Conservation (phyloP, 2,888 invertebrate genomes). For the Euplexia lucipara region DNA sequence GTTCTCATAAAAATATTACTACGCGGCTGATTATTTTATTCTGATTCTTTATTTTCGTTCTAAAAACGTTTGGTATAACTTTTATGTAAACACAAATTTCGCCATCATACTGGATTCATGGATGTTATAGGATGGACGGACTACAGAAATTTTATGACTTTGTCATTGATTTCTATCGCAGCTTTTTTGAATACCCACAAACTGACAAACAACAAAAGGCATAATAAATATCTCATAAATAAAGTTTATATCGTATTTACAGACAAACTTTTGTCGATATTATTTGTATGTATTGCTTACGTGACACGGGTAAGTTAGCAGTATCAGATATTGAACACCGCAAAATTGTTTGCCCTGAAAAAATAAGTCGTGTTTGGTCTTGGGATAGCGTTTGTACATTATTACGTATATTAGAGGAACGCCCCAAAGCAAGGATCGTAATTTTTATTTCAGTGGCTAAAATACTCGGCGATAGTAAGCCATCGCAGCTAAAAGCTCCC, state of each 20-base stretch:
- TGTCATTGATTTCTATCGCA: slow-evolving; percentile 23
- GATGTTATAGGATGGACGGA: slow-evolving; percentile 4
- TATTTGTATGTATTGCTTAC: slow-evolving; percentile 69
- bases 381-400: slow-evolving; percentile 36
- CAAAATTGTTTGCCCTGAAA: slow-evolving; percentile 63
- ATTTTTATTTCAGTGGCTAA: slow-evolving; percentile 53
- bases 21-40: background rate
- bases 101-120: slow-evolving; percentile 5
- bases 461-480: slow-evolving; percentile 26
- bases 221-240: slow-evolving; percentile 58
- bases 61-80: background rate
- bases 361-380: slow-evolving; percentile 59
- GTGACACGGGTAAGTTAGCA: slow-evolving; percentile 63
- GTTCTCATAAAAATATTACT: background rate
- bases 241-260: slow-evolving; percentile 61
- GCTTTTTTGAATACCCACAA: slow-evolving; percentile 27
- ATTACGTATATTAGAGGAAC: slow-evolving; percentile 40
- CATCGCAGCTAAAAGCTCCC: slow-evolving; percentile 30
- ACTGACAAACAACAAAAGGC: slow-evolving; percentile 42
- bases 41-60: background rate
- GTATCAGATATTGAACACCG: slow-evolving; percentile 63
- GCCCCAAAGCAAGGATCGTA: slow-evolving; percentile 28
- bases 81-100: background rate
- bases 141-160: slow-evolving; percentile 13
- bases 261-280: slow-evolving; percentile 63